These are phyloP conservation scores for Nymphalis polychloros DNA, from an alignment of 2,888 invertebrate genomes.

Conservation along the genomic window DNA sequence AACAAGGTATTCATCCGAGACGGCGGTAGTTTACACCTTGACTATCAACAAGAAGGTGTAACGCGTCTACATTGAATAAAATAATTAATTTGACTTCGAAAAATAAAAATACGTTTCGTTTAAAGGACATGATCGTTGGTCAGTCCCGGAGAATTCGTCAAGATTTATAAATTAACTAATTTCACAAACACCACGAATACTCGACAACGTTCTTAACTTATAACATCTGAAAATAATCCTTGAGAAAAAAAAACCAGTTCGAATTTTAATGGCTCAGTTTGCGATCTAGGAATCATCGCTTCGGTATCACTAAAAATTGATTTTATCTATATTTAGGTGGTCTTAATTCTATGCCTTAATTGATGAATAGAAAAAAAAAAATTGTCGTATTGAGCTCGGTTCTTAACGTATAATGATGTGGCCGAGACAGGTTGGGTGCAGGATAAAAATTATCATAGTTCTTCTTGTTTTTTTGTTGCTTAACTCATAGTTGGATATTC, in stretches of 20 bases:
- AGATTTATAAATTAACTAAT: background rate
- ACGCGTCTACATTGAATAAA: too few species aligned
- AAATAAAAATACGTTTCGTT: too few species aligned
- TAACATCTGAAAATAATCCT: slow-evolving; percentile 20
- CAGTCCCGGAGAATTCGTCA: background rate
- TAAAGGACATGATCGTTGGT: too few species aligned
- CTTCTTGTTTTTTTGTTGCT: slow-evolving; percentile 1
- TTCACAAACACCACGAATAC: background rate
- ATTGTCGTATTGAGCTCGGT: background rate
- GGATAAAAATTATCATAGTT: background rate
- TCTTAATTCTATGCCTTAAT: slow-evolving; percentile 5
- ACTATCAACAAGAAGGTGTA: too few species aligned
- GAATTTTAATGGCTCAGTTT: slow-evolving; percentile 24
- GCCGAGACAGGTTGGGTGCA: slow-evolving; percentile 8
- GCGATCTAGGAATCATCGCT: slow-evolving; percentile 24
- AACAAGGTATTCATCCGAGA: too few species aligned
- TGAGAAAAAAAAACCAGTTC: slow-evolving; percentile 28
- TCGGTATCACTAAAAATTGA: slow-evolving; percentile 15
- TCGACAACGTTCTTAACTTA: slow-evolving; percentile 12
- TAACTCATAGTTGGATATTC: background rate
- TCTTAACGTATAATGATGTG: slow-evolving; percentile 2
- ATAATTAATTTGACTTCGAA: too few species aligned
- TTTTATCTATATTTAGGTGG: background rate
- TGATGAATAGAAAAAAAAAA: background rate
- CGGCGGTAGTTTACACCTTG: too few species aligned